A percentile compares a stretch with the other conserved stretches of the same genome.
phyloP scores from a whole-genome alignment of 1,140 invertebrate genomes.

The Venustaconcha ellipsiformis region DNA sequence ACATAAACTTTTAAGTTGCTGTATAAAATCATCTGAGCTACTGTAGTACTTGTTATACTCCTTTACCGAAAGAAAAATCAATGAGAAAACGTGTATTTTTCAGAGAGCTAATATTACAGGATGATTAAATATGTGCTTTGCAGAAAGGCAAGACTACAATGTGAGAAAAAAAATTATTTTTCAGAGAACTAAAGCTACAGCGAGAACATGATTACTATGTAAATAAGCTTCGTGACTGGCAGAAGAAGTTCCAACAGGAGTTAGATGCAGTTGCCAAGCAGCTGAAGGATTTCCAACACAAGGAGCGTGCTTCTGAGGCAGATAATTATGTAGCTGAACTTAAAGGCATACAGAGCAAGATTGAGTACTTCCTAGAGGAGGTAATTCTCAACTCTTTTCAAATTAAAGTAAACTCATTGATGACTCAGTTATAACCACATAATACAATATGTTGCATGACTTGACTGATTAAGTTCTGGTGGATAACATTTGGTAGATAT shows the following conservation, averaged over 20 bases:
- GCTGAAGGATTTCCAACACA: conserved; percentile 61
- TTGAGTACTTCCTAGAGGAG: conserved; percentile 64
- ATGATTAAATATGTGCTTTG: too few relatives aligned
- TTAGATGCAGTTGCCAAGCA: conserved; percentile 53
- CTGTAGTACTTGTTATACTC: too few relatives aligned
- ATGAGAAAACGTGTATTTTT: too few relatives aligned
- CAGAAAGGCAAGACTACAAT: too few relatives aligned
- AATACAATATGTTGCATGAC: too few relatives aligned
- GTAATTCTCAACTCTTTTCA: conserved; percentile 28
- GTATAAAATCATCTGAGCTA: too few relatives aligned
- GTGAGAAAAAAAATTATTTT: conserved; percentile 33
- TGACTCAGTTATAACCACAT: too few relatives aligned
- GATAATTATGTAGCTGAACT: conserved; percentile 61
- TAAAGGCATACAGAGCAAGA: conserved; percentile 51
- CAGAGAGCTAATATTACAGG: too few relatives aligned
- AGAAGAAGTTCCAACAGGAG: conserved; percentile 54
- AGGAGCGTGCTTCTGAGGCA: conserved; percentile 67
- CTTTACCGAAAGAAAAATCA: too few relatives aligned
- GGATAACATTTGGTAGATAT: too few relatives aligned
- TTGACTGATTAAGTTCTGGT: too few relatives aligned
- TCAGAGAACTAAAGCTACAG: conserved; percentile 64
- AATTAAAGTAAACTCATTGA: background rate
- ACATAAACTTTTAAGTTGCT: too few relatives aligned
- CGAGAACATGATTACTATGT: conserved; percentile 63
- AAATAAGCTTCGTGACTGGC: conserved; percentile 54